Evolutionary conservation across 2,113 vertebrate genomes (phyloP), one percentile per base, ranked within the genome.

Genomic region (Stercorarius parasiticus): DNA sequence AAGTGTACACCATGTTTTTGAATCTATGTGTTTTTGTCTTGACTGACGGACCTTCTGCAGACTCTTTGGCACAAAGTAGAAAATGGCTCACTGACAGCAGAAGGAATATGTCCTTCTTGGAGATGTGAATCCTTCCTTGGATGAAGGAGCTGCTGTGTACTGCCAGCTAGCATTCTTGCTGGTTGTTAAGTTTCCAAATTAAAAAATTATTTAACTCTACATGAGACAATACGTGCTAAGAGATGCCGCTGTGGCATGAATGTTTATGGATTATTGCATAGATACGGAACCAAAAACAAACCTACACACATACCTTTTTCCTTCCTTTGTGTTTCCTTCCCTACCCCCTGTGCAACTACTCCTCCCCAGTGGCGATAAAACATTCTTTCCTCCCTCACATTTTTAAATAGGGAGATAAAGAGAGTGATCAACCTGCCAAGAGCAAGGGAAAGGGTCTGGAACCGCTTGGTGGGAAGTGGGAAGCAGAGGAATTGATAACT

Each of bases 151-250:
- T 96, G 77, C 70, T 95, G 36, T 91, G 81, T 92, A 89, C 73
- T 95, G 94, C 86, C 94, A 93, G 88, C 77, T 59, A 93, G 64
- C 82, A 88, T 97, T 95, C 93, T 95, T 96, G 82, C 90, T 92
- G 91, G 90, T 74, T 72, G 40, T 89, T 67, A 88, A 59, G 27
- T 88, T 95, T 95, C 92, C 81, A 89, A 92, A 91, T 93, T 65
- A 86, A 95, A 94, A 90, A 84, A 74, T 52, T 2, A 62, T 89
- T 96, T 94, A 71, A 86, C 65, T 95, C 72, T 93, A 52, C 30
- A 42, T 49, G 47, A 72, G 56, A 49, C 40, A 71, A 32, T 81
- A 72, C 69, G 19, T 81, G 9, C 43, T 95, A 36, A 43, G 55
- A 77, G 64, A 36, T 74, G 67, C 47, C 93, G 32, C 59, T 71